phyloP scores from a whole-genome alignment of 2,888 invertebrate species.

The Lasioglossum zephyrum region DNA sequence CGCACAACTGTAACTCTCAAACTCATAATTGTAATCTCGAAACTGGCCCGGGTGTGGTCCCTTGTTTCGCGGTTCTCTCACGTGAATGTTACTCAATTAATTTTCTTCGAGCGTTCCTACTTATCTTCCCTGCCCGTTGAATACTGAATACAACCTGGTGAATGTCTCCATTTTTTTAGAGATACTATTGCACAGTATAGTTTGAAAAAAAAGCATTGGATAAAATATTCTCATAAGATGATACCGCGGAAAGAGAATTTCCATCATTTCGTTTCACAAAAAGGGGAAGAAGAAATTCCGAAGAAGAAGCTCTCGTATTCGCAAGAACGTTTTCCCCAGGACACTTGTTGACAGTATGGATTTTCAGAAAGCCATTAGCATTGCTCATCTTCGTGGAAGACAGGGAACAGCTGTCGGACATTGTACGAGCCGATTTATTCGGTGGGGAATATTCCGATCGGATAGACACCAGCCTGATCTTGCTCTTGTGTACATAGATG shows the following conservation, averaged over 20 bases:
- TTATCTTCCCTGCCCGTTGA: neutral
- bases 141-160: neutral
- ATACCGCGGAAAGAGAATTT: neutral
- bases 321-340: neutral
- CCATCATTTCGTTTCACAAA: neutral
- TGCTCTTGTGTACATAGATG: neutral
- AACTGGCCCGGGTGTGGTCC: neutral
- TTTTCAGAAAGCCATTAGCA: neutral
- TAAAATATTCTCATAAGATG: neutral
- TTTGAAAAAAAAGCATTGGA: too few species aligned
- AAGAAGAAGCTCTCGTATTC: neutral
- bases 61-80: neutral
- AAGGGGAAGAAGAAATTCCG: neutral
- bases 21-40: conserved; percentile 44
- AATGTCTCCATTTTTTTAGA: neutral
- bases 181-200: neutral
- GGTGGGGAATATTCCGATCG: neutral
- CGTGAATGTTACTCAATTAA: neutral
- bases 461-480: neutral
- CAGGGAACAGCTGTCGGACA: conserved; percentile 7
- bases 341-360: neutral
- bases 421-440: neutral
- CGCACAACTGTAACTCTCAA: conserved; percentile 20
- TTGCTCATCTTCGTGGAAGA: neutral
- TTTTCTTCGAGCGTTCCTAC: neutral